phyloP scores from a whole-genome alignment of 2,797 vertebrate species.

The Otolemur crassicaudatus region DNA sequence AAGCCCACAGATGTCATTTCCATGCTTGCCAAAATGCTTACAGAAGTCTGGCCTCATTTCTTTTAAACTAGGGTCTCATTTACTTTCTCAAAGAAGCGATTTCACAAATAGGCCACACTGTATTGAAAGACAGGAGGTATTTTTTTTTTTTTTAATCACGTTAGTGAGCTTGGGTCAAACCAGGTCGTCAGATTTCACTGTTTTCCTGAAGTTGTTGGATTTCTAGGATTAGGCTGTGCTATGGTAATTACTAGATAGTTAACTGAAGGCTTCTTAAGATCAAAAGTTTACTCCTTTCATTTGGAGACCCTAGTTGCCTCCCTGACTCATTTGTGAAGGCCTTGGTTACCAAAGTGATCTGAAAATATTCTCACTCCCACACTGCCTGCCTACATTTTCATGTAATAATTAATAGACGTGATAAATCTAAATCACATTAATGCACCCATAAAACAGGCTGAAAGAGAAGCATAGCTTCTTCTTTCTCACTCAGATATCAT shows the following conservation, averaged over 20 bases:
- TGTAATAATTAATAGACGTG: not conserved
- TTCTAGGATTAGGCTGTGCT: not conserved
- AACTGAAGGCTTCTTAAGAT: not conserved
- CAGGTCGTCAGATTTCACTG: not conserved
- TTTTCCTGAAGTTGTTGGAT: not conserved
- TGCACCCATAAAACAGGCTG: not conserved
- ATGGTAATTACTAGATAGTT: not conserved
- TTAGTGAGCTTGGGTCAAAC: not conserved
- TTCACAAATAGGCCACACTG: not conserved
- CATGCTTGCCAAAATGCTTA: conserved; percentile 11
- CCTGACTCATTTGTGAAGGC: not conserved
- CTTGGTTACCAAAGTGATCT: not conserved
- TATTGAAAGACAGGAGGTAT: not conserved
- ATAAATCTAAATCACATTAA: not conserved
- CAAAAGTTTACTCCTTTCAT: not conserved
- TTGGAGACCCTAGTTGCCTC: not conserved
- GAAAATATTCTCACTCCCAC: not conserved
- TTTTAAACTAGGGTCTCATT: conserved; percentile 41
- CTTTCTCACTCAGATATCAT: not conserved
- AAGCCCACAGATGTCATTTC: not conserved
- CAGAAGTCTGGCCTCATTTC: conserved; percentile 34
- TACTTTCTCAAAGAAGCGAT: not conserved
- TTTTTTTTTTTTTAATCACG: not conserved
- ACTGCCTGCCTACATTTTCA: not conserved
- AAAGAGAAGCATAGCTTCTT: not conserved